These are phyloP conservation scores for Drosophila baimaii DNA, from an alignment of 1,140 invertebrate genomes.

Conservation along the genomic window DNA sequence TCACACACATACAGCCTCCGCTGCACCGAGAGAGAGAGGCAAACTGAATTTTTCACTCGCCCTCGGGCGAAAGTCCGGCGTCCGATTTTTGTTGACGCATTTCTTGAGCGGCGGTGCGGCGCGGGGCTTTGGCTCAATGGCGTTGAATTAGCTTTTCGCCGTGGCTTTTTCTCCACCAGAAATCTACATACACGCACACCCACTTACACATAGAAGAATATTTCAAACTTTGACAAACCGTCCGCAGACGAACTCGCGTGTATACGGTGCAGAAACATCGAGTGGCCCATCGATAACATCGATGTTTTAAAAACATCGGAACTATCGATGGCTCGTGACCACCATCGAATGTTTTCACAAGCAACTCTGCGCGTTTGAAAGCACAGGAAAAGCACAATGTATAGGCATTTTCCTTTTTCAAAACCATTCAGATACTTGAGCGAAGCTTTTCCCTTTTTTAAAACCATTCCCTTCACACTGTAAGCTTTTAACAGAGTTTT, in stretches of 20 bases:
- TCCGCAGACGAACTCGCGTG: slow-evolving; percentile 80
- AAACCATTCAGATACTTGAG: too few relatives aligned
- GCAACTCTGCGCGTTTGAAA: too few relatives aligned
- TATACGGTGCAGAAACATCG: too few relatives aligned
- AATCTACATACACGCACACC: slow-evolving; percentile 61
- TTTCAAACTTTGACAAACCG: slow-evolving; percentile 76
- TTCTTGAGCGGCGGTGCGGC: slow-evolving; percentile 5
- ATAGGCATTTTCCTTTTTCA: too few relatives aligned
- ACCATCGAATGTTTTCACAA: too few relatives aligned
- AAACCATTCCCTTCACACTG: too few relatives aligned
- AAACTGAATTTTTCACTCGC: slow-evolving; percentile 57
- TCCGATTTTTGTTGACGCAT: slow-evolving; percentile 47
- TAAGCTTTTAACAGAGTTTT: too few relatives aligned
- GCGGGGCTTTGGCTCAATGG: slow-evolving; percentile 35
- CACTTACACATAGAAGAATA: slow-evolving; percentile 83
- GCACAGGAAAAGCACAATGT: too few relatives aligned
- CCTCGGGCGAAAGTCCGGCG: slow-evolving; percentile 45
- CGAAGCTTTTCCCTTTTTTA: too few relatives aligned
- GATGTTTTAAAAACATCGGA: too few relatives aligned
- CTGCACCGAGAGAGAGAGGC: slow-evolving; percentile 46
- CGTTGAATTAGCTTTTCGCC: slow-evolving; percentile 8
- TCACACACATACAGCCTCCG: slow-evolving; percentile 53
- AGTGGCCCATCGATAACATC: too few relatives aligned
- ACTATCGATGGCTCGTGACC: too few relatives aligned
- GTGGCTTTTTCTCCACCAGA: slow-evolving; percentile 51